Conservation (phyloP, 64 coral and sea anemone genomes). For the Stylophora pistillata region DNA sequence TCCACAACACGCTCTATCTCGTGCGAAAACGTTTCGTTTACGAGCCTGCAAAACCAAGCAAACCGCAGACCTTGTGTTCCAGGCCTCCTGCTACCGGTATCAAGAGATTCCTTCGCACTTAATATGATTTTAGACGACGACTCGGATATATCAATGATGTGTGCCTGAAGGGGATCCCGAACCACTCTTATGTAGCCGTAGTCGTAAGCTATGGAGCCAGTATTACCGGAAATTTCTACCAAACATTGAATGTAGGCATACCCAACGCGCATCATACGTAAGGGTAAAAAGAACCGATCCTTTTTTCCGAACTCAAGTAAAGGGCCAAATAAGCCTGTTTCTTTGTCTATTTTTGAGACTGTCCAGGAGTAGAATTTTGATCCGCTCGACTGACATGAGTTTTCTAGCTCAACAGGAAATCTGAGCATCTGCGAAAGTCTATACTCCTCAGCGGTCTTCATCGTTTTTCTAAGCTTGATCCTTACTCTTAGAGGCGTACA, state of each 20-base stretch:
- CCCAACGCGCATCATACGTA: background rate
- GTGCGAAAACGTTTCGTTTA: background rate
- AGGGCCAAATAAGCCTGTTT: constrained; percentile 17
- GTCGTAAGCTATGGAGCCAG: constrained; percentile 11
- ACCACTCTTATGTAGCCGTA: constrained; percentile 42
- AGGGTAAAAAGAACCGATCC: background rate
- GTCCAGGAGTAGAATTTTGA: background rate
- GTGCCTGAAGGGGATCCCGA: constrained; percentile 15
- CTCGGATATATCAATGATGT: constrained; percentile 11
- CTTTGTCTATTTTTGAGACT: constrained; percentile 12
- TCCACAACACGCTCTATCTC: background rate
- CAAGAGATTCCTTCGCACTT: constrained; percentile 8
- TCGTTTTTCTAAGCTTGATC: background rate
- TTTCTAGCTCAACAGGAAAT: background rate
- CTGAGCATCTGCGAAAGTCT: background rate
- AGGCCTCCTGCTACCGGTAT: background rate
- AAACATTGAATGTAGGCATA: constrained; percentile 44
- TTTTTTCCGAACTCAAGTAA: background rate
- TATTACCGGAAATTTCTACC: background rate
- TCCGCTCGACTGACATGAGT: background rate
- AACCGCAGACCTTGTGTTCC: background rate
- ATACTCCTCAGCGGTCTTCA: background rate
- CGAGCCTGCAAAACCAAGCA: constrained; percentile 44
- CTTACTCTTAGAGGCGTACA: constrained; percentile 25
- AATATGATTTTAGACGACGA: constrained; percentile 1